These are phyloP conservation scores for Rattus norvegicus DNA, from an alignment of 2,113 vertebrate species.

Conservation along the genomic window GRCr8 NC_086020.1:189110001-189110500, in stretches of 20 bases:
- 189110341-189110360: no score
- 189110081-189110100: neutral
- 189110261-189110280: neutral
- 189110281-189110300: neutral
- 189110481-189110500: no score
- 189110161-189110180: conserved; percentile 21
- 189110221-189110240: neutral
- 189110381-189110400: no score
- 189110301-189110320: no score
- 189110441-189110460: no score
- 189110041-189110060: neutral
- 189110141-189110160: neutral
- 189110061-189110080: neutral
- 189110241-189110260: neutral
- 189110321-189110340: no score
- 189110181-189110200: neutral
- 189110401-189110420: no score
- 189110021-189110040: neutral
- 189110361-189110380: no score
- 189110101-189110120: neutral
- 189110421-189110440: no score
- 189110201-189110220: neutral
- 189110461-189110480: no score
- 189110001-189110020: neutral
- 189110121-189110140: neutral